These are phyloP conservation scores for Serranus cabrilla DNA, from an alignment of 2,797 vertebrate species.

Conservation along the genomic window DNA sequence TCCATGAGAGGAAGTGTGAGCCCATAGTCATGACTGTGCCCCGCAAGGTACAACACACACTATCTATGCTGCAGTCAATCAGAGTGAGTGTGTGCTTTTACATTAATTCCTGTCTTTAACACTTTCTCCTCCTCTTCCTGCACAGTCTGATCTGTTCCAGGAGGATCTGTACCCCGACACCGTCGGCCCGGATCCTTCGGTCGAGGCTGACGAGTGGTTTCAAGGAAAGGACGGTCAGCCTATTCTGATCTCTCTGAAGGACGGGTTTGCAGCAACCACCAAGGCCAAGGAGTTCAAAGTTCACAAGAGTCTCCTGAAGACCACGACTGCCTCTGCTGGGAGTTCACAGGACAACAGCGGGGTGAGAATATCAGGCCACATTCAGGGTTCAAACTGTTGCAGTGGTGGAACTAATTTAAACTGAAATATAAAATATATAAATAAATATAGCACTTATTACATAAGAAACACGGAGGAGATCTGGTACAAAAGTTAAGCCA, in stretches of 20 bases:
- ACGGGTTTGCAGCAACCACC: constrained; percentile 81
- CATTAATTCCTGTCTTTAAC: background rate
- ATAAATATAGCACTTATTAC: no score
- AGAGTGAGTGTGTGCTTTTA: background rate
- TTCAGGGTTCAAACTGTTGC: background rate
- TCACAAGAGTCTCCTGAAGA: constrained; percentile 86
- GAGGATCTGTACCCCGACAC: constrained; percentile 88
- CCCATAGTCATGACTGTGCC: constrained; percentile 94
- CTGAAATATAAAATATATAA: background rate
- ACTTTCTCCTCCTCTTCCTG: background rate
- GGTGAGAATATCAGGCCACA: constrained; percentile 62
- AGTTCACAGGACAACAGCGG: constrained; percentile 40
- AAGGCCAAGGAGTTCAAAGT: constrained; percentile 89
- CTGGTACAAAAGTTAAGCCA: no score
- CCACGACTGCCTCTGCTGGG: constrained; percentile 51
- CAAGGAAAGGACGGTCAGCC: constrained; percentile 82
- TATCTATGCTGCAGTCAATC: background rate
- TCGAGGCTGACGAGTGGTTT: constrained; percentile 86
- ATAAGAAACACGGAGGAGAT: no score
- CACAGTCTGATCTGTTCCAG: constrained; percentile 88
- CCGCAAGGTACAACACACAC: constrained; percentile 86
- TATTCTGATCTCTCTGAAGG: constrained; percentile 86
- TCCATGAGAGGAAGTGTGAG: constrained; percentile 93
- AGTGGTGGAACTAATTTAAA: background rate
- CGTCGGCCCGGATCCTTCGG: constrained; percentile 85